Base-by-base conservation (phyloP, 1,140 invertebrate genomes). In the Rhopalosiphum padi region DNA sequence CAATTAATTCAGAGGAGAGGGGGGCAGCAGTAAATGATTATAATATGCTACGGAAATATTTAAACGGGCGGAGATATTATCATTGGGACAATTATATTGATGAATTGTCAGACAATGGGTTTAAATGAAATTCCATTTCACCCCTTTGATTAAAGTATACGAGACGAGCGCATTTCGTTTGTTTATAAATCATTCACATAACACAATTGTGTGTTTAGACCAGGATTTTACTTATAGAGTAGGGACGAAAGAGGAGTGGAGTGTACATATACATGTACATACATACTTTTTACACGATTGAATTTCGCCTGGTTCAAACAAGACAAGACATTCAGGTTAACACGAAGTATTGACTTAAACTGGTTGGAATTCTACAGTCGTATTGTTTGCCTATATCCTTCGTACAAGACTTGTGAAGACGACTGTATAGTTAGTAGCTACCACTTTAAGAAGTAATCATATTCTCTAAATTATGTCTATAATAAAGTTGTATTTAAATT, bases 71-170 rank as follows among this genome's bases (percentile, higher is more conserved):
- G 37, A 37, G 55, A 88, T 68, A 43, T 37, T 30, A 37, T 90
- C 53, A 68, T 43, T 46, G 18, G 53, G 30, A 30, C 53, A 60
- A 90, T 43, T 41, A 60, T 41, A 37, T 60, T 43, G 53, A 90
- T n/a, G 23, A 37, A 30, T 89, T 25, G 55, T 68, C 18, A 41
- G 37, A 68, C 37, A 68, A 68, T 90, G 11, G 53, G 35, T 90
- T 90, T 21, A 60, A 90, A 90, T 43, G 89, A 60, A 60, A 90
- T 90, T 90, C 53, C 55, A 2, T 90, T 90, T 68, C 89, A 43
- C 53, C 37, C 25, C 53, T 90, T 41, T 55, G 88, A 90, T 90
- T 55, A 41, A 90, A 90, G 23, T 30, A 41, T 35, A 41, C 23
- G 51, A 15, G 35, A 22, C 86, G 30, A 6, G 46, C 21, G 25